Percentiles rank a stretch among this genome's conserved stretches.
These are phyloP conservation scores for Amphipyra berbera DNA, from an alignment of 2,888 invertebrate genomes.

Conservation along the genomic window DNA sequence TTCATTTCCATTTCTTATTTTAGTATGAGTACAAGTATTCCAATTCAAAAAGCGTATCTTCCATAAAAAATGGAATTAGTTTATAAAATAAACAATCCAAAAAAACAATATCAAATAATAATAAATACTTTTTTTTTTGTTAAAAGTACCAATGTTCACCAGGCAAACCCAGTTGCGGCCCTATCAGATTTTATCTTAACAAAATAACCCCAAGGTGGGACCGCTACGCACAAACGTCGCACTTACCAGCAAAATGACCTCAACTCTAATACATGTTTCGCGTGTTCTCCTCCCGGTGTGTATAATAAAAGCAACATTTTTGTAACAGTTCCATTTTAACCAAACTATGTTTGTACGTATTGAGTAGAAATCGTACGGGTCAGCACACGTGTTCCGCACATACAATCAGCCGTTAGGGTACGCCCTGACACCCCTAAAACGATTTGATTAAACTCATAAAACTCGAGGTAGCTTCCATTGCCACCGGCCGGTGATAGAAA, in stretches of 20 bases:
- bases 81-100: too few relatives aligned
- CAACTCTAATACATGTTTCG: slow-evolving; percentile 75
- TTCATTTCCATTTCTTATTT: slow-evolving; percentile 19
- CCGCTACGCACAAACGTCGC: slow-evolving; percentile 64
- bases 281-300: slow-evolving; percentile 69
- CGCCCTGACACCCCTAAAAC: slow-evolving; percentile 82
- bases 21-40: background rate
- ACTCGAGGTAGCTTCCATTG: slow-evolving; percentile 72
- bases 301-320: slow-evolving; percentile 72
- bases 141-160: slow-evolving; percentile 34
- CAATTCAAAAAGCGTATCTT: background rate
- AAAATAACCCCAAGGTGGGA: slow-evolving; percentile 63
- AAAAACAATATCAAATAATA: slow-evolving; percentile 20
- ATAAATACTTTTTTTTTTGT: slow-evolving; percentile 13
- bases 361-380: slow-evolving; percentile 68
- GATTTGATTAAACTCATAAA: slow-evolving; percentile 89
- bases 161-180: slow-evolving; percentile 44
- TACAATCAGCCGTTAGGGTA: slow-evolving; percentile 81
- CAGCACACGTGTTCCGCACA: slow-evolving; percentile 80
- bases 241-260: slow-evolving; percentile 64
- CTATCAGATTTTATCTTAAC: slow-evolving; percentile 64
- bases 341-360: slow-evolving; percentile 66
- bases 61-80: too few relatives aligned
- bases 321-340: slow-evolving; percentile 68
- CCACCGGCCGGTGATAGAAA: slow-evolving; percentile 66